phyloP scores from a whole-genome alignment of 2,888 invertebrate genomes.

The Rhingia rostrata region DNA sequence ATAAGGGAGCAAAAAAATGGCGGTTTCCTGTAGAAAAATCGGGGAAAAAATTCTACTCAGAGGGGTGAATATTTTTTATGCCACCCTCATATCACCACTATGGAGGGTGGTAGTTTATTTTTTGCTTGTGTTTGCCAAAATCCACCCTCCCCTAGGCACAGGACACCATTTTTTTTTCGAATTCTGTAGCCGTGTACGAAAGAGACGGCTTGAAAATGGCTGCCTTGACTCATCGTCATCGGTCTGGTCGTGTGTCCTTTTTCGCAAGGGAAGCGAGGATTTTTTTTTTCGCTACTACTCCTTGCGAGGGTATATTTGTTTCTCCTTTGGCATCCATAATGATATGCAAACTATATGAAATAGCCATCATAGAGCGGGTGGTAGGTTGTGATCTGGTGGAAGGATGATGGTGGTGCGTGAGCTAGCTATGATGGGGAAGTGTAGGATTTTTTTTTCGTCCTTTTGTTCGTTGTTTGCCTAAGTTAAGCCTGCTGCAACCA shows the following conservation, averaged over 20 bases:
- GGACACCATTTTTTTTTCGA: conserved; percentile 57
- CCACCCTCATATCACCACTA: conserved; percentile 25
- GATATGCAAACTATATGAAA: conserved; percentile 74
- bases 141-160: conserved; percentile 14
- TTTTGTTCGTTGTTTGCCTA: conserved; percentile 4
- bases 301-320: conserved; percentile 62
- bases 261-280: conserved; percentile 49
- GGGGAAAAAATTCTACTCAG: conserved; percentile 33
- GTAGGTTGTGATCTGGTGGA: not conserved
- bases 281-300: conserved; percentile 22
- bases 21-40: conserved; percentile 76
- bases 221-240: conserved; percentile 47
- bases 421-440: conserved; percentile 42
- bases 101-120: conserved; percentile 58
- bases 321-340: conserved; percentile 75
- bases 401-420: conserved; percentile 46
- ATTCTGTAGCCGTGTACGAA: conserved; percentile 45
- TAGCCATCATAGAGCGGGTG: conserved; percentile 57
- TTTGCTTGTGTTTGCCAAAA: conserved; percentile 31
- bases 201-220: conserved; percentile 73
- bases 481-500: conserved; percentile 44
- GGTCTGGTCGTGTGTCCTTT: conserved; percentile 51
- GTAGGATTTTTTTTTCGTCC: conserved; percentile 29
- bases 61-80: conserved; percentile 61
- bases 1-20: conserved; percentile 76